A percentile compares a stretch with the other conserved stretches of the same genome.
phyloP scores from a whole-genome alignment of 1,140 invertebrate species.

The Leucophenga varia region DNA sequence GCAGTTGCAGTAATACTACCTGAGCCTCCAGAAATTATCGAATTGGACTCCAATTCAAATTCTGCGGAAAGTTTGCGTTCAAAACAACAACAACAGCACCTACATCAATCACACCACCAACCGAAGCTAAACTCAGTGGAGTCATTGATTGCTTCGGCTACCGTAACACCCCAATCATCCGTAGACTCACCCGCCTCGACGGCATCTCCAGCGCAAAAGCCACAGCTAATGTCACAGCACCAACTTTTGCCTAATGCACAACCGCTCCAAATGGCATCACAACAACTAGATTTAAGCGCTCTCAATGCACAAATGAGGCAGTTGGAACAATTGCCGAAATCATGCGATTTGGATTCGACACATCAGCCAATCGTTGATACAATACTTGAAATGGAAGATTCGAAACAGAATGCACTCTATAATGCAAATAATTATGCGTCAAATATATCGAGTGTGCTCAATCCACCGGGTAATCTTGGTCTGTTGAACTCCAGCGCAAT shows the following conservation, averaged over 20 bases:
- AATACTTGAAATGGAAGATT: slow-evolving; percentile 50
- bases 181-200: slow-evolving; percentile 2
- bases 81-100: slow-evolving; percentile 22
- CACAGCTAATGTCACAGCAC: too few relatives aligned
- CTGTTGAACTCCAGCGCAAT: slow-evolving; percentile 7
- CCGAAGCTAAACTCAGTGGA: too few relatives aligned
- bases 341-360: slow-evolving; percentile 20
- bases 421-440: slow-evolving; percentile 24
- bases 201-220: not conserved
- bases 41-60: slow-evolving; percentile 50
- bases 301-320: too few relatives aligned
- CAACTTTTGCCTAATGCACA: too few relatives aligned
- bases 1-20: slow-evolving; percentile 43
- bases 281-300: too few relatives aligned
- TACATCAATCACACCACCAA: not conserved
- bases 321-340: slow-evolving; percentile 1
- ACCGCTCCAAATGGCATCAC: too few relatives aligned
- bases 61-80: slow-evolving; percentile 21
- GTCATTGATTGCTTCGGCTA: too few relatives aligned
- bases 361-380: slow-evolving; percentile 47
- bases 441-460: slow-evolving; percentile 30
- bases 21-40: slow-evolving; percentile 49
- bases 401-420: slow-evolving; percentile 16
- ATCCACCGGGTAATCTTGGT: slow-evolving; percentile 31
- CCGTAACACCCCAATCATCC: slow-evolving; percentile 9